These are phyloP conservation scores for Cyrtodaria siliqua DNA, from an alignment of 2,888 invertebrate species.

Conservation along the genomic window DNA sequence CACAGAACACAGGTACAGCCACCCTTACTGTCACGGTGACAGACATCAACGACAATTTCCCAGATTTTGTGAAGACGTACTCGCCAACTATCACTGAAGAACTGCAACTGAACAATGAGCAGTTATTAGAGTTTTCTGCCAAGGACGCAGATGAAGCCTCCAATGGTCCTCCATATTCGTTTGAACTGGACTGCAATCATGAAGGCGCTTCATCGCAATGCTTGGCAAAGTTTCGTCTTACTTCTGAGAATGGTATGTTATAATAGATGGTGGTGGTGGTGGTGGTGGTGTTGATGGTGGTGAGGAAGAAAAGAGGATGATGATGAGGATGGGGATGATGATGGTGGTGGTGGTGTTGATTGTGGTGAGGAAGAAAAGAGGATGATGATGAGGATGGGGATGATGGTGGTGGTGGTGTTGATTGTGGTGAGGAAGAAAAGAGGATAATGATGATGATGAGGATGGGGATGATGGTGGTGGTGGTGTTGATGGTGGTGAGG, in stretches of 20 bases:
- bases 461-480: no score
- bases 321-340: no score
- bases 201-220: constrained; percentile 13
- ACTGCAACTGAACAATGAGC: not conserved
- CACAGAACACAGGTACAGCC: constrained; percentile 91
- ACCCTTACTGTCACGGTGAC: constrained; percentile 96
- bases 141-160: constrained; percentile 78
- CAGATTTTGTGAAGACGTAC: constrained; percentile 91
- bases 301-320: no score
- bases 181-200: constrained; percentile 65
- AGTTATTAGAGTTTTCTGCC: constrained; percentile 57
- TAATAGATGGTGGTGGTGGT: no score
- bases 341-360: no score
- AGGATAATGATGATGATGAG: no score
- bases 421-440: no score
- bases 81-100: constrained; percentile 58
- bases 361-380: no score
- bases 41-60: constrained; percentile 99
- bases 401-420: no score
- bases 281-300: no score
- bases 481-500: no score
- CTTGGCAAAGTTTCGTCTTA: constrained; percentile 34
- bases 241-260: constrained; percentile 14
- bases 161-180: constrained; percentile 91
- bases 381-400: no score